Evolutionary conservation across 2,888 invertebrate species (phyloP), one percentile per base, ranked within the genome.

Genomic region (Ophion costatus): DNA sequence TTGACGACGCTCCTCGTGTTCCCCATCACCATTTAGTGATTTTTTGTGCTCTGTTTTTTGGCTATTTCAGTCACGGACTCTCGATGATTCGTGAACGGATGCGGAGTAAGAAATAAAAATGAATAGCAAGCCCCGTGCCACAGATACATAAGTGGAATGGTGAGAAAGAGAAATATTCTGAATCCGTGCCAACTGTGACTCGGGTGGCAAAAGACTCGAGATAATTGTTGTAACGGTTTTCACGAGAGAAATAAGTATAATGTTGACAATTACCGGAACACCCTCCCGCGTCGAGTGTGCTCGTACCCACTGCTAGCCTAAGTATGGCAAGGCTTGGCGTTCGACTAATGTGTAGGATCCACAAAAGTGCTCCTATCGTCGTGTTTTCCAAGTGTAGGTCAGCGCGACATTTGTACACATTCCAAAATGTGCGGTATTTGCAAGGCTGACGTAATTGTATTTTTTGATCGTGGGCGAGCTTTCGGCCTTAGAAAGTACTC

Each of bases 101-200:
- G 20, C 22, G 29, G 7, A 56, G 56, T 66, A 20, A 63, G 45
- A 71, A 22, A 42, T 42, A 67, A 59, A 73, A 70, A 70, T 22
- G 38, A 57, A 71, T 42, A 61, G 45, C 45, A 0, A 33, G 56
- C 17, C 33, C 29, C 29, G 67, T 59, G 33, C 69, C 42, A 74
- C 56, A 70, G 59, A 67, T 56, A 79, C n/a, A 51, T 45, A 67
- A 51, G 76, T 64, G 77, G 29, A 82, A 85, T 85, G 66, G 33
- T 66, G 77, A 57, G 38, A 69, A 69, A 38, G 71, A 67, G 86
- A 78, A 80, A 86, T 83, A 82, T 89, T 90, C 88, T 90, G 90
- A 90, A 90, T 86, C 83, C 80, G 38, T 78, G 89, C 90, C 90
- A 90, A 89, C 86, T 83, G 80, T 84, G 80, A 80, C 80, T 59